Conservation (phyloP, 2,888 invertebrate species). For the Myathropa florea region DNA sequence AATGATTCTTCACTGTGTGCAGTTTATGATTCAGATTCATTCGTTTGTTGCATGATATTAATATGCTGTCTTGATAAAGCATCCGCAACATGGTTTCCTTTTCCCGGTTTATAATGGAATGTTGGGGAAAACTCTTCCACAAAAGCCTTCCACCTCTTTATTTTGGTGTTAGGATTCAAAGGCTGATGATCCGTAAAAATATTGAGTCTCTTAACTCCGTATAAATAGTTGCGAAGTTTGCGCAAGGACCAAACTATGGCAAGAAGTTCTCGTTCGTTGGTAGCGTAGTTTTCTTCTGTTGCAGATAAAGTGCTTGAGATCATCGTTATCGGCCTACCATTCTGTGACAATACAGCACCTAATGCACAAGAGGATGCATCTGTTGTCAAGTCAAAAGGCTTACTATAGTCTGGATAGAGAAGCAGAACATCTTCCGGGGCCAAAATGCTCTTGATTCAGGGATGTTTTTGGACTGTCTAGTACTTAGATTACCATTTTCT, state of each 20-base stretch:
- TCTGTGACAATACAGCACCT: constrained; percentile 73
- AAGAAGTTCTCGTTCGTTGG: constrained; percentile 76
- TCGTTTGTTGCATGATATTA: constrained; percentile 30
- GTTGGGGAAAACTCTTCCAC: constrained; percentile 34
- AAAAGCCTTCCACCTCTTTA: constrained; percentile 48
- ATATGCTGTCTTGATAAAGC: constrained; percentile 39
- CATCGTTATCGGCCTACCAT: constrained; percentile 72
- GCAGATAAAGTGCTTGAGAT: constrained; percentile 73
- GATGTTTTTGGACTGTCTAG: constrained; percentile 9
- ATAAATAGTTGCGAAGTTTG: constrained; percentile 76
- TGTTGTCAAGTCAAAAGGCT: constrained; percentile 73
- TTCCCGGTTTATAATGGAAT: constrained; percentile 49
- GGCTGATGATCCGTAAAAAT: constrained; percentile 58
- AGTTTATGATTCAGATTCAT: too few relatives aligned
- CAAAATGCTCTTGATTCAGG: not conserved
- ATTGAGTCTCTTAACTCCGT: constrained; percentile 70
- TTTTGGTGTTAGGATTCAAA: constrained; percentile 38
- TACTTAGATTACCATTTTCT: constrained; percentile 28
- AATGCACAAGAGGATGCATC: constrained; percentile 73
- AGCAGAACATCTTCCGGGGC: constrained; percentile 29
- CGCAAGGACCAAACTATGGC: constrained; percentile 75
- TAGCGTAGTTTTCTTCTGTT: constrained; percentile 72
- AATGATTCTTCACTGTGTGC: constrained; percentile 50
- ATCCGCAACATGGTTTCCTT: constrained; percentile 73
- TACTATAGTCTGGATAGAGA: constrained; percentile 74